Base-by-base conservation (phyloP, 2,888 invertebrate species). In the Drosophila macrospina region DNA sequence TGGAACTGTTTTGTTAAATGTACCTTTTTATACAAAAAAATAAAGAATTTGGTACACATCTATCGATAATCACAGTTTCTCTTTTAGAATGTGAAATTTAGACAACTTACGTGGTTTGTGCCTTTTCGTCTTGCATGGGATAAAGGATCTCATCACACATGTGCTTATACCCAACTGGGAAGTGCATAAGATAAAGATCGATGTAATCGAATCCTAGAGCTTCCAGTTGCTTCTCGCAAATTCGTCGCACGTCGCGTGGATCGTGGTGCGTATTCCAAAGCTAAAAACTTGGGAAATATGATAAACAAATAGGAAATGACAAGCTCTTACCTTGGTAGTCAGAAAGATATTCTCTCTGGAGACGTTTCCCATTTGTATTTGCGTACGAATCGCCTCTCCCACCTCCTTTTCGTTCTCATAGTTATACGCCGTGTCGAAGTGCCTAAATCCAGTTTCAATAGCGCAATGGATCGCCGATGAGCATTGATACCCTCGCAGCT, bases 161-260 rank as follows among this genome's bases (percentile, higher is more conserved):
- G 30, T 89, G 86, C 4, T 80, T 93, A 78, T 95, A 96, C 0
- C 95, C 96, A 90, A 96, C 94, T 0, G 97, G 97, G 93, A 96
- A 97, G 87, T 97, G 97, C 70, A 97, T 95, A 10, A 97, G 92
- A 84, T 95, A 97, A 0, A 97, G 93, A 88, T 97, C 97, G 54
- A 97, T 92, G 88, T 97, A 97, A 0, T 94, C 93, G 5, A 97
- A 90, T 0, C 94, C 94, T 69, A 97, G 93, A 60, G 94, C 93
- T 0, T 92, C 88, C 6, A 97, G 90, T 0, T 96, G 95, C 45
- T 93, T 92, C 44, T 94, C 93, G 73, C 96, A 93, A 0, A 95
- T 95, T 3, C 92, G 91, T 63, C 94, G 93, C 15, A 97, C 97
- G 48, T 95, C 91, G 24, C 95, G 94, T 0, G 94, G 93, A 26